Conservation (phyloP, 2,888 invertebrate genomes). For the Leptinotarsa haldemani region DNA sequence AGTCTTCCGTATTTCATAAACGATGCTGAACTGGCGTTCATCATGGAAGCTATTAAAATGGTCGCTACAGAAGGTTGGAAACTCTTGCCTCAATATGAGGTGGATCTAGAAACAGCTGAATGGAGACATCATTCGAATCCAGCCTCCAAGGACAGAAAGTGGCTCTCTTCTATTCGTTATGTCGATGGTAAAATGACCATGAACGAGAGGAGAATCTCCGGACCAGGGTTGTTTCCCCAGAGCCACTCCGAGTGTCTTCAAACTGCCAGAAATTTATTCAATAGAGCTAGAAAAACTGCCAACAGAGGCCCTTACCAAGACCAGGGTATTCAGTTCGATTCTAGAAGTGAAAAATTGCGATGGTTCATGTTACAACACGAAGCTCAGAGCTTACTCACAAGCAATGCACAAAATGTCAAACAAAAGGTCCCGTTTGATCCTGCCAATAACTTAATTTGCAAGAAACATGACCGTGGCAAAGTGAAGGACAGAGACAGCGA, state of each 20-base stretch:
- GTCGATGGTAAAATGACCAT: conserved; percentile 79
- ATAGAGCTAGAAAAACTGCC: conserved; percentile 80
- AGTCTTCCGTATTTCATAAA: conserved; percentile 88
- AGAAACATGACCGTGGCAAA: conserved; percentile 32
- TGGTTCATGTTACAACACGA: conserved; percentile 94
- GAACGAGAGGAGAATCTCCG: conserved; percentile 78
- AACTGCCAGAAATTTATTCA: conserved; percentile 82
- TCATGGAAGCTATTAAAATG: conserved; percentile 86
- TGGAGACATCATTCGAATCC: conserved; percentile 88
- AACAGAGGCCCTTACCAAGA: conserved; percentile 81
- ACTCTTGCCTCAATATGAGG: conserved; percentile 85
- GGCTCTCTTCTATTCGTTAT: conserved; percentile 77
- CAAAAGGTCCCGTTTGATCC: conserved; percentile 83
- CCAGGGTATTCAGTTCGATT: conserved; percentile 78
- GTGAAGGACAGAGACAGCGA: conserved; percentile 33
- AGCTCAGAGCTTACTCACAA: conserved; percentile 80
- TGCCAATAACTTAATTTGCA: conserved; percentile 47
- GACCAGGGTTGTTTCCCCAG: conserved; percentile 79
- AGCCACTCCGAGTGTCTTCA: conserved; percentile 82
- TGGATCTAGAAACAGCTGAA: conserved; percentile 90
- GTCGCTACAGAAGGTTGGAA: conserved; percentile 92
- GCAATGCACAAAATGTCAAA: conserved; percentile 81
- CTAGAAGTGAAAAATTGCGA: conserved; percentile 76
- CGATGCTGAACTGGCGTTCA: conserved; percentile 82
- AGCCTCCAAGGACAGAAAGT: conserved; percentile 83